These are phyloP conservation scores for Plecotus auritus DNA, from an alignment of 2,113 vertebrate species.

Conservation along the genomic window DNA sequence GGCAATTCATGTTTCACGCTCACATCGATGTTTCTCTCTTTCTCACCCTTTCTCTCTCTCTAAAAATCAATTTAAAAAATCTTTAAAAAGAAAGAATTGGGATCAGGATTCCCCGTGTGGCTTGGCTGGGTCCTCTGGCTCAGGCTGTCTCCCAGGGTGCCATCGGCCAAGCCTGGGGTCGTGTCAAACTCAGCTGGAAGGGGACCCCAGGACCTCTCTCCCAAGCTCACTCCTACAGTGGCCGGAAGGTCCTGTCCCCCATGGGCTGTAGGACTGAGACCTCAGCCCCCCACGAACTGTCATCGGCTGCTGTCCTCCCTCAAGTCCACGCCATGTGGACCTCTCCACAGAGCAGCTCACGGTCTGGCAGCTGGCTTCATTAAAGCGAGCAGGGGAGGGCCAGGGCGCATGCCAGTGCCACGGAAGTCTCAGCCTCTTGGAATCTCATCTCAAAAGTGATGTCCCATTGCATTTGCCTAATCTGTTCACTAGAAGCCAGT, in stretches of 20 bases:
- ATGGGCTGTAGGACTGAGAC: rapidly evolving
- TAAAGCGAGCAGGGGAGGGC: rapidly evolving
- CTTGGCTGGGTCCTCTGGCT: background rate
- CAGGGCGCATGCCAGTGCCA: rapidly evolving
- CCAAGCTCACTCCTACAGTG: rapidly evolving
- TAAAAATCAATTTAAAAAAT: background rate
- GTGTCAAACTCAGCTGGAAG: rapidly evolving
- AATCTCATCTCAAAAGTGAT: background rate
- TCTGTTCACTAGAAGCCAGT: background rate
- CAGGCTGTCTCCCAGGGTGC: background rate
- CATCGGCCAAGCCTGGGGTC: rapidly evolving
- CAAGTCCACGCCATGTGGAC: rapidly evolving
- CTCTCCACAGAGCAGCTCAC: rapidly evolving
- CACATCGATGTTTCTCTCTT: background rate
- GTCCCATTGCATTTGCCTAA: rapidly evolving
- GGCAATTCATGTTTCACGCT: too few relatives aligned
- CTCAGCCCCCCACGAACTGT: background rate
- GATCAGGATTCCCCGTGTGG: background rate
- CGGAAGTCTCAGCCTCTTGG: background rate
- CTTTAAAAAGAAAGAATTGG: background rate
- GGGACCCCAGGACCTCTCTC: background rate
- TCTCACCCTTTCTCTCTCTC: background rate
- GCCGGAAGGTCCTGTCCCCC: background rate
- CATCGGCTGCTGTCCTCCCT: rapidly evolving
- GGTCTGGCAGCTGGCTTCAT: rapidly evolving